Conservation (phyloP, 2,797 vertebrate species). For the Poecile montanus region DNA sequence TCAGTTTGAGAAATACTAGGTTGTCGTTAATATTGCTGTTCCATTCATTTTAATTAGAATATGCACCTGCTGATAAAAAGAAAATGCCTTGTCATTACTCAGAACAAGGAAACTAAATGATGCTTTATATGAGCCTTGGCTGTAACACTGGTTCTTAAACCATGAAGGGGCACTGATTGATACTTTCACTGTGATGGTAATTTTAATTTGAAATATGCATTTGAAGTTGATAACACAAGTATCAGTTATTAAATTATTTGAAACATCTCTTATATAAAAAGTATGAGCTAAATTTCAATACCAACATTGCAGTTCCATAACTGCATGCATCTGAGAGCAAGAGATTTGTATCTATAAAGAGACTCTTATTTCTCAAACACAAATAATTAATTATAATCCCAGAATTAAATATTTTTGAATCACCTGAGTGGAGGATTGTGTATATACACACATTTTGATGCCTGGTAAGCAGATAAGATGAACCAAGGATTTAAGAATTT, state of each 20-base stretch:
- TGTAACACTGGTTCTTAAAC: background rate
- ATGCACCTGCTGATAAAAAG: background rate
- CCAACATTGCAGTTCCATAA: background rate
- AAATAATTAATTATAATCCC: background rate
- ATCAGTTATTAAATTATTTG: background rate
- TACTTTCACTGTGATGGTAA: background rate
- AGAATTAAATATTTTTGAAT: background rate
- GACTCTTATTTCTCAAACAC: background rate
- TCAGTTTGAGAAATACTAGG: background rate
- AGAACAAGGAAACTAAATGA: background rate
- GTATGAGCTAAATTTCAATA: background rate
- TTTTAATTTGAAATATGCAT: background rate
- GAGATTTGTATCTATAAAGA: background rate
- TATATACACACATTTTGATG: background rate
- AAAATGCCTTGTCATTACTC: background rate
- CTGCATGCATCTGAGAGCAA: background rate
- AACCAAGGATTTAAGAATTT: background rate
- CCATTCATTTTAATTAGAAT: background rate
- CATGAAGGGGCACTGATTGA: background rate
- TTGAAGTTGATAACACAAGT: background rate
- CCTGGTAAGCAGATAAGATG: background rate
- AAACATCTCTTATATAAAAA: background rate
- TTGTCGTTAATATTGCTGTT: background rate
- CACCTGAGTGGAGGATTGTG: background rate
- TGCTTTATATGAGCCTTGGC: background rate